Conservation (phyloP, 1,140 invertebrate genomes). For the Lepidurus arcticus region DNA sequence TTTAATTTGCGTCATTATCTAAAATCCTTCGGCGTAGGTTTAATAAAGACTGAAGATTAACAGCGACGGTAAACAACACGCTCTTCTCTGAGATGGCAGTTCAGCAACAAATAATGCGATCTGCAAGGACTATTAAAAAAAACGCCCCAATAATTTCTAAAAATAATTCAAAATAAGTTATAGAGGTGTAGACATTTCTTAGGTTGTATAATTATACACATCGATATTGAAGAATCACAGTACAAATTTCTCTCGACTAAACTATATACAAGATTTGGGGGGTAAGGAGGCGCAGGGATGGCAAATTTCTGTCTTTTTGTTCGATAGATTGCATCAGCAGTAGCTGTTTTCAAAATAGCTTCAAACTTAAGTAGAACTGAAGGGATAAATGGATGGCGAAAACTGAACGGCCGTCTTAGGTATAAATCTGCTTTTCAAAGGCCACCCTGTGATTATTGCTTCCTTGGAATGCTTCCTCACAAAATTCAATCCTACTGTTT, state of each 20-base stretch:
- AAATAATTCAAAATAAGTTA: background rate
- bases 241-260: constrained; percentile 6
- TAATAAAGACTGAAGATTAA: too few species aligned
- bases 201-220: constrained; percentile 6
- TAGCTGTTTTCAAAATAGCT: background rate
- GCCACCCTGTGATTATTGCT: constrained; percentile 14
- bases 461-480: constrained; percentile 17
- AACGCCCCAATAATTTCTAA: background rate
- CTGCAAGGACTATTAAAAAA: too few species aligned
- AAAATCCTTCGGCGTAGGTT: too few species aligned
- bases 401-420: background rate
- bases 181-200: background rate
- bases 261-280: background rate
- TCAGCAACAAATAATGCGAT: too few species aligned
- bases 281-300: background rate
- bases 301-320: background rate
- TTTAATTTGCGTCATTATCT: too few species aligned
- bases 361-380: background rate
- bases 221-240: constrained; percentile 22
- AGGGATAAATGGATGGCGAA: background rate
- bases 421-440: background rate
- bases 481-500: background rate
- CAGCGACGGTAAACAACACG: too few species aligned
- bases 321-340: background rate
- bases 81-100: too few species aligned